Conservation (phyloP, 2,113 vertebrate species). For the Myrmecophaga tridactyla region DNA sequence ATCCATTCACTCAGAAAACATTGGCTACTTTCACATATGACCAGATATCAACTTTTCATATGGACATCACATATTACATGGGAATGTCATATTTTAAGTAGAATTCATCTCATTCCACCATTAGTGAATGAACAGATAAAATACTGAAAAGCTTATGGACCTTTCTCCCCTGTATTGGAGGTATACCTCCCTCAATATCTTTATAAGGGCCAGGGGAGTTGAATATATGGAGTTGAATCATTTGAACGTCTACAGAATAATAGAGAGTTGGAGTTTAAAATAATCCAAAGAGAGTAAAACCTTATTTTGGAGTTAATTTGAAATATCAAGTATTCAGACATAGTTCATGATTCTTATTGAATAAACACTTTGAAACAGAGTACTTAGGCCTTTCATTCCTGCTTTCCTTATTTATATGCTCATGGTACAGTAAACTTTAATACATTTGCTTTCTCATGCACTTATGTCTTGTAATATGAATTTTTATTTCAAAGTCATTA, state of each 20-base stretch:
- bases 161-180: background rate
- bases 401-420: background rate
- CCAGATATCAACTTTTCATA: background rate
- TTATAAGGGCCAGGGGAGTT: background rate
- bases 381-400: background rate
- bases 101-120: background rate
- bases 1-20: background rate
- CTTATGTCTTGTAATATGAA: background rate
- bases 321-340: background rate
- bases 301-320: constrained; percentile 26
- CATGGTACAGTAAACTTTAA: background rate
- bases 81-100: background rate
- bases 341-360: background rate
- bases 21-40: background rate
- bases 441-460: background rate
- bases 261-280: background rate
- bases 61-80: background rate
- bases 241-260: background rate
- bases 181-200: background rate
- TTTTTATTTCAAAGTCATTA: background rate
- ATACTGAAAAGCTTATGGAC: background rate
- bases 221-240: background rate
- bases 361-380: background rate
- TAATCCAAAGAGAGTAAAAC: background rate
- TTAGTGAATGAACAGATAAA: background rate